Evolutionary conservation across 2,113 vertebrate genomes (phyloP), one percentile per base, ranked within the genome.

Genomic region (Pygoscelis adeliae): DNA sequence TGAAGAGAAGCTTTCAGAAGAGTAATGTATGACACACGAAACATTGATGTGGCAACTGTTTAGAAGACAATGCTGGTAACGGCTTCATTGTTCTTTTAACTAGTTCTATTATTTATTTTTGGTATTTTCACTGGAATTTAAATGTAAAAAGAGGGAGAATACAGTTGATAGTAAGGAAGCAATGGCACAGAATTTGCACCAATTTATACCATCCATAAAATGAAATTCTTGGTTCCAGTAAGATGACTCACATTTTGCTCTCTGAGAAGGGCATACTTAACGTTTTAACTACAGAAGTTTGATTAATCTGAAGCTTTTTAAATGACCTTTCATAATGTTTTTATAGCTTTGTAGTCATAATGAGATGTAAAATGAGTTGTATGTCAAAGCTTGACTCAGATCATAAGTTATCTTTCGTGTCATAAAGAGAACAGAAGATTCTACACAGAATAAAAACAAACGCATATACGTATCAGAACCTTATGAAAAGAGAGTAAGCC

Each of bases 301-400:
- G 46, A 81, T 86, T 62, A n/a, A 61, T 93, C 52, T 91, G 49
- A 78, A 79, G 16, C 4, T 55, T 84, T 84, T 78, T 0, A 84
- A 87, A 94, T 81, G 42, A 63, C 20, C 23, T 96, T 90, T 72
- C 20, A 32, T 23, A 80, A 91, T 13, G 6, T 44, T 81, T 93
- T 92, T 72, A 76, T 70, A 78, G n/a, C 34, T 87, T 92, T 72
- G 34, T 84, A 95, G 46, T 50, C 29, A 65, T 91, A 85, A 84
- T 79, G 61, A 95, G 36, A 77, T 36, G 21, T 53, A 84, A 95
- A 93, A 87, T 65, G 11, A 63, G n/a, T 74, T 88, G 18, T 27
- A 58, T 47, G 66, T 73, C 83, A 96, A 96, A 90, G 58, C 38
- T 62, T 78, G n/a, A 73, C 38, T 81, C 29, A 53, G 79, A 79